These are phyloP conservation scores for Corynorhinus townsendii DNA, from an alignment of 2,113 vertebrate genomes.

Conservation along the genomic window DNA sequence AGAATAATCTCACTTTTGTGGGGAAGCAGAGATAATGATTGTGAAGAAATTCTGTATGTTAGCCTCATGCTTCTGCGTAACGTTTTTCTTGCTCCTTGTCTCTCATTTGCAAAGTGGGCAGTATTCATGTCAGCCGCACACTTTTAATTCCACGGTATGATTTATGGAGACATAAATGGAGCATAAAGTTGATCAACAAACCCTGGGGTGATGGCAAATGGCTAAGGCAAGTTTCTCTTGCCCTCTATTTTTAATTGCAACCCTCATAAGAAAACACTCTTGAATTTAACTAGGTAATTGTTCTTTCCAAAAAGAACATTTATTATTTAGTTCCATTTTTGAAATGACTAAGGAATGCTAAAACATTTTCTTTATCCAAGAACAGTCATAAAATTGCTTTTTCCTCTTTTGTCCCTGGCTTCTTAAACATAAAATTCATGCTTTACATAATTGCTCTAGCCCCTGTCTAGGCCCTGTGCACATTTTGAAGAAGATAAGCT, in stretches of 20 bases:
- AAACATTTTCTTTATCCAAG: slow-evolving; percentile 55
- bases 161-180: slow-evolving; percentile 75
- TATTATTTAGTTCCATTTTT: slow-evolving; percentile 61
- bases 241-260: slow-evolving; percentile 66
- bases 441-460: background rate
- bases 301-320: slow-evolving; percentile 55
- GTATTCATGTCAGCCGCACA: slow-evolving; percentile 74
- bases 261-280: slow-evolving; percentile 52
- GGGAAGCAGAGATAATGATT: slow-evolving; percentile 78
- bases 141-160: slow-evolving; percentile 73
- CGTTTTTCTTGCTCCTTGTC: slow-evolving; percentile 72
- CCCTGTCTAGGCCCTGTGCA: background rate
- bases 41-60: slow-evolving; percentile 68
- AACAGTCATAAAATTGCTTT: slow-evolving; percentile 64
- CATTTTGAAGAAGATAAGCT: slow-evolving; percentile 20
- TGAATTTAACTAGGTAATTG: slow-evolving; percentile 72
- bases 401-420: background rate
- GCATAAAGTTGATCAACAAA: slow-evolving; percentile 77
- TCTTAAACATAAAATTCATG: background rate
- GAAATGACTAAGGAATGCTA: slow-evolving; percentile 49
- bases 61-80: slow-evolving; percentile 67
- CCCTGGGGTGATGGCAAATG: slow-evolving; percentile 66
- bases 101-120: slow-evolving; percentile 71
- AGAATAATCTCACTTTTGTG: slow-evolving; percentile 78
- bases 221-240: slow-evolving; percentile 63